A percentile compares a stretch with the other conserved stretches of the same genome.
Evolutionary conservation across 2,888 invertebrate genomes (phyloP).

Genomic region (Carterocephalus palaemon): DNA sequence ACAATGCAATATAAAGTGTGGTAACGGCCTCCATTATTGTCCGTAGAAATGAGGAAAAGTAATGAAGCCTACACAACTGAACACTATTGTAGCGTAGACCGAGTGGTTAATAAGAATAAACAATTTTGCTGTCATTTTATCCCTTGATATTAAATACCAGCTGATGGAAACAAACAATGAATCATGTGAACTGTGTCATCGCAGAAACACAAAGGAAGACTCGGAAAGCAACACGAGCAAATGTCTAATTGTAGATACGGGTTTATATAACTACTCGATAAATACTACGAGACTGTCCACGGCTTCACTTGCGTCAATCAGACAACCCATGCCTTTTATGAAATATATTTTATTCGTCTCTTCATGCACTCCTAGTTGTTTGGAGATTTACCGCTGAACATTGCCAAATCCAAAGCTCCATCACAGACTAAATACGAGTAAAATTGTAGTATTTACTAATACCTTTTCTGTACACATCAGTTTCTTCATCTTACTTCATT

Average conservation of each 20-base stretch:
- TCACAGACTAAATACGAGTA: no score
- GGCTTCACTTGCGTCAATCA: no score
- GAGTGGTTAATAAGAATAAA: constrained; percentile 16
- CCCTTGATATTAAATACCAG: constrained; percentile 14
- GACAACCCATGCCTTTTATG: no score
- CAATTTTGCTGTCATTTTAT: constrained; percentile 18
- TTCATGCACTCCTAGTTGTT: no score
- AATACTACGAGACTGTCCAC: no score
- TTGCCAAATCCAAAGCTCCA: no score
- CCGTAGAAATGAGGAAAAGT: constrained; percentile 7
- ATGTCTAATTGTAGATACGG: constrained; percentile 7
- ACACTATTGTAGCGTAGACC: constrained; percentile 10
- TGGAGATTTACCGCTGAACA: no score
- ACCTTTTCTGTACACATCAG: no score
- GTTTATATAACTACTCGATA: constrained; percentile 4
- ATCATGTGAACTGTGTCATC: constrained; percentile 17
- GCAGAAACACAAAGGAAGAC: constrained; percentile 17
- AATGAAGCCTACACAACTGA: constrained; percentile 12
- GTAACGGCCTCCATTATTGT: constrained; percentile 3
- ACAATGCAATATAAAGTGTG: constrained; percentile 2
- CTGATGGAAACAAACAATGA: constrained; percentile 13
- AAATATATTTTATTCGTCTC: no score
- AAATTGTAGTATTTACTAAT: no score
- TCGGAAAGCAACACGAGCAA: constrained; percentile 10
- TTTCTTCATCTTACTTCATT: no score